phyloP scores from a whole-genome alignment of 2,113 vertebrate species.

The Ancistrus triradiatus region DNA sequence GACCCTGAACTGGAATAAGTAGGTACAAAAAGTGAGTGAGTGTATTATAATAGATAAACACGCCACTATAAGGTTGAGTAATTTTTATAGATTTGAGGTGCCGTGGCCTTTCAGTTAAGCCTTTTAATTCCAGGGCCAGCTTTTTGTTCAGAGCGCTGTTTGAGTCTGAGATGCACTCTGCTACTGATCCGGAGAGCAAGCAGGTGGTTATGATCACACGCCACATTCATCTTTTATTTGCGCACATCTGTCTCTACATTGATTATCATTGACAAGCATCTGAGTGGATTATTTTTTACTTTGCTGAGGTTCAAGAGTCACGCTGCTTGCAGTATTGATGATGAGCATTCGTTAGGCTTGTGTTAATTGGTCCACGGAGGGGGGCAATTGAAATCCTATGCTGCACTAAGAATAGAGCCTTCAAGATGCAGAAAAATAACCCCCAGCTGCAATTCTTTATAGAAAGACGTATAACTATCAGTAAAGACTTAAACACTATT shows the following conservation, averaged over 20 bases:
- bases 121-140: constrained; percentile 39
- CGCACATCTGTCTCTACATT: constrained; percentile 46
- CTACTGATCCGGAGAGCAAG: constrained; percentile 36
- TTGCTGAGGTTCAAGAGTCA: constrained; percentile 20
- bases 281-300: constrained; percentile 35
- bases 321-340: constrained; percentile 5
- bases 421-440: not conserved
- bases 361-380: constrained; percentile 16
- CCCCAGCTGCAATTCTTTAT: too few species aligned
- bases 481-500: too few species aligned
- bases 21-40: too few species aligned
- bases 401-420: constrained; percentile 9
- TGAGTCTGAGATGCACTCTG: constrained; percentile 24
- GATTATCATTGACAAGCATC: constrained; percentile 34
- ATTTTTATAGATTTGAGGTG: too few species aligned
- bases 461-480: too few species aligned
- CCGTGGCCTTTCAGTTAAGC: constrained; percentile 48
- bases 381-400: constrained; percentile 5
- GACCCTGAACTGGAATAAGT: too few species aligned
- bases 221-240: constrained; percentile 46
- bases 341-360: constrained; percentile 4
- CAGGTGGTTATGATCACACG: constrained; percentile 47
- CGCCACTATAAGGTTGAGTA: too few species aligned
- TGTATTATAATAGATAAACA: too few species aligned
- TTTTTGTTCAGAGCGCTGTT: constrained; percentile 31